These are phyloP conservation scores for Mesoclemmys tuberculata DNA, from an alignment of 2,113 vertebrate genomes.

Conservation along the genomic window DNA sequence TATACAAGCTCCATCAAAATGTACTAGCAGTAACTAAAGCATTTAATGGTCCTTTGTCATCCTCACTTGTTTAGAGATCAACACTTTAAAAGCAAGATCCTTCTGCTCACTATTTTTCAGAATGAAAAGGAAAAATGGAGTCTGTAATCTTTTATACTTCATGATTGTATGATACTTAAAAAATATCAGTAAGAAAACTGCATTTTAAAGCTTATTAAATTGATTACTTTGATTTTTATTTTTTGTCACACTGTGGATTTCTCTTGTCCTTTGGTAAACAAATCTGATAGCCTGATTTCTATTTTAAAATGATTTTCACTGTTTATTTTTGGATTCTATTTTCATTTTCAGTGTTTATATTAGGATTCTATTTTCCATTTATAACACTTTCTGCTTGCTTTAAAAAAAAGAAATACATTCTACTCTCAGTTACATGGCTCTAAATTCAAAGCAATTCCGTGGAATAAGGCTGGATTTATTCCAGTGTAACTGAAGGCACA, in stretches of 20 bases:
- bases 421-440: neutral
- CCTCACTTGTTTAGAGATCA: neutral
- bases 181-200: rapidly evolving
- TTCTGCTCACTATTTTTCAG: neutral
- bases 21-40: neutral
- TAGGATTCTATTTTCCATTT: neutral
- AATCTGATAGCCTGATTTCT: neutral
- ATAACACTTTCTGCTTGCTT: neutral
- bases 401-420: neutral
- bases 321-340: neutral
- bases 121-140: neutral
- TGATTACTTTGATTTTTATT: neutral
- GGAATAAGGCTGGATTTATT: neutral
- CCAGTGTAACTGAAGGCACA: neutral
- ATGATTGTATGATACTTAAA: neutral
- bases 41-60: neutral
- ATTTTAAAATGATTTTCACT: neutral
- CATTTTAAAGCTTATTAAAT: neutral
- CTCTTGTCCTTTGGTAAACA: neutral
- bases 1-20: constrained; percentile 4
- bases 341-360: neutral
- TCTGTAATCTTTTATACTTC: neutral
- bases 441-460: neutral
- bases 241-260: neutral
- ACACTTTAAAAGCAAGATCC: neutral